Percentiles rank a stretch among this genome's conserved stretches.
phyloP scores from a whole-genome alignment of 2,113 vertebrate species.

The Sigmodon hispidus region DNA sequence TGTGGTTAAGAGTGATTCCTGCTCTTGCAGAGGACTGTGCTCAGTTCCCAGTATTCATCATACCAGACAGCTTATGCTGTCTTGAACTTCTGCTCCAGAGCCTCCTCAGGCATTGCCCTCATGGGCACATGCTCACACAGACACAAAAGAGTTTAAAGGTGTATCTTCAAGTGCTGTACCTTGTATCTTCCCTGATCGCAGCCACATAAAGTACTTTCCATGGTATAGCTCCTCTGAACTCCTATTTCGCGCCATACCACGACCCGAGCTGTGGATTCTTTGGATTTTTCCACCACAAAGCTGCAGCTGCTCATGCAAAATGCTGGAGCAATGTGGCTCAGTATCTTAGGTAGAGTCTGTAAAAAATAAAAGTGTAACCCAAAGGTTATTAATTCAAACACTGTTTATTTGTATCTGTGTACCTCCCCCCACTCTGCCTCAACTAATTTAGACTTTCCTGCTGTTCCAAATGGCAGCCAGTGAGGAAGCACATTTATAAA shows the following conservation, averaged over 20 bases:
- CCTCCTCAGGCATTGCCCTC: neutral
- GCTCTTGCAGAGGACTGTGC: neutral
- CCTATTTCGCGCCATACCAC: constrained; percentile 99
- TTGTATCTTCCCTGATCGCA: constrained; percentile 99
- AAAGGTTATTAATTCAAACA: neutral
- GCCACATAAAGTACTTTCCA: constrained; percentile 98
- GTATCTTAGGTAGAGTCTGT: constrained; percentile 95
- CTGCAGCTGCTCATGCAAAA: constrained; percentile 98
- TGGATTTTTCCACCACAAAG: constrained; percentile 98
- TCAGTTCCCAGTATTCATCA: neutral
- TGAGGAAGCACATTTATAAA: neutral
- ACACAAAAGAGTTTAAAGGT: neutral
- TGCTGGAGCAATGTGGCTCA: constrained; percentile 95
- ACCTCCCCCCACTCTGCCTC: neutral
- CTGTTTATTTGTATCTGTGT: neutral
- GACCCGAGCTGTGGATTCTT: constrained; percentile 97
- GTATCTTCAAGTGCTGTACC: constrained; percentile 82
- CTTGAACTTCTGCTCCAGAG: neutral
- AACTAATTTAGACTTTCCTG: neutral
- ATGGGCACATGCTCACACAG: neutral
- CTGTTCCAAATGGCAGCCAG: neutral
- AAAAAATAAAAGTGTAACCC: constrained; percentile 41
- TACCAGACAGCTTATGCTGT: too few relatives aligned
- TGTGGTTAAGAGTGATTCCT: neutral
- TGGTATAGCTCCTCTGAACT: constrained; percentile 97